Evolutionary conservation across 2,888 invertebrate genomes (phyloP).

Genomic region (Pandemis heparana): DNA sequence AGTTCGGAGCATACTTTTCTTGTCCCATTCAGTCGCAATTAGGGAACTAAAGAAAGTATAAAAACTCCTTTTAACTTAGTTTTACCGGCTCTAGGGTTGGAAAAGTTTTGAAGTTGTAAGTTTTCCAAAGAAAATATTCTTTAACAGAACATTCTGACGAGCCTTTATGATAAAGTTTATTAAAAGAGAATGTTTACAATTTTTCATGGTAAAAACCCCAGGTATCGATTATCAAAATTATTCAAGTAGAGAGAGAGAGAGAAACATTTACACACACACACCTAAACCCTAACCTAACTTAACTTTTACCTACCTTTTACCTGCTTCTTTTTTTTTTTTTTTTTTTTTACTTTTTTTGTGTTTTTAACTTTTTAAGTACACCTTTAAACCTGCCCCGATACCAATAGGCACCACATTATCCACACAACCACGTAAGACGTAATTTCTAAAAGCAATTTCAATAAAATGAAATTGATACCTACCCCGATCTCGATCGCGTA

Average conservation of each 20-base stretch:
- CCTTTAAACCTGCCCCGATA: neutral
- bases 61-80: constrained; percentile 18
- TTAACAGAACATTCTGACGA: neutral
- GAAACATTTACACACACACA: too few species aligned
- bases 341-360: too few species aligned
- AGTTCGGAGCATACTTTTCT: constrained; percentile 13
- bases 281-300: too few species aligned
- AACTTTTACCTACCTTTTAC: too few species aligned
- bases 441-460: constrained; percentile 9
- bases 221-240: too few species aligned
- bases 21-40: constrained; percentile 18
- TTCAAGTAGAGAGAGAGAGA: too few species aligned
- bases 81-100: constrained; percentile 6
- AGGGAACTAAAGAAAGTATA: constrained; percentile 1
- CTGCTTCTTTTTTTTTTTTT: too few species aligned
- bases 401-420: neutral
- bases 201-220: neutral
- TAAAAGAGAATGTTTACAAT: neutral
- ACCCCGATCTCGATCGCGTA: neutral
- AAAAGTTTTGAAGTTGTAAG: constrained; percentile 22
- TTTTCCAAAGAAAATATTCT: constrained; percentile 20
- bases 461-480: constrained; percentile 17
- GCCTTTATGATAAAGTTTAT: constrained; percentile 3
- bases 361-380: too few species aligned
- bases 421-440: neutral